A percentile compares a stretch with the other conserved stretches of the same genome.
phyloP scores from a whole-genome alignment of 2,797 vertebrate genomes.

The Pseudochaenichthys georgianus region DNA sequence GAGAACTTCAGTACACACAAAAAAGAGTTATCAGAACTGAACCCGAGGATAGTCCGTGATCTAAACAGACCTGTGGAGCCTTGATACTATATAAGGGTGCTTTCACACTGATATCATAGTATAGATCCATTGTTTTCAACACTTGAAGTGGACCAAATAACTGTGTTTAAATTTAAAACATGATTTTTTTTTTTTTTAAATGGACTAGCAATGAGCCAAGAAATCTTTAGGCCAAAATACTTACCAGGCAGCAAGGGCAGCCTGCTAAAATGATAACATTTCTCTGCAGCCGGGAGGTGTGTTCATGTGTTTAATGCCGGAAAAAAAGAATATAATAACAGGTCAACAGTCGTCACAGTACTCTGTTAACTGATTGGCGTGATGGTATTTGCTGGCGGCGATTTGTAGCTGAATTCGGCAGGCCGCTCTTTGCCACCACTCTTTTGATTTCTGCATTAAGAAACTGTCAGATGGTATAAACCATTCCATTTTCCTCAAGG shows the following conservation, averaged over 20 bases:
- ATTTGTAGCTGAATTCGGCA: no score
- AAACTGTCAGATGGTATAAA: background rate
- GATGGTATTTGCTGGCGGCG: no score
- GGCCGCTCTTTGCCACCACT: no score
- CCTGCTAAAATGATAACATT: no score
- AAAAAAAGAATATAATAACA: no score
- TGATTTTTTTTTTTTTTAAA: no score
- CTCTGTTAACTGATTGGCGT: no score
- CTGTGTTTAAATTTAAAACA: background rate
- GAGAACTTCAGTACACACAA: slow-evolving; percentile 2
- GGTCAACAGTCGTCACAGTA: no score
- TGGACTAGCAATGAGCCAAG: background rate
- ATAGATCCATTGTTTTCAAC: background rate
- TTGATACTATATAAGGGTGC: background rate
- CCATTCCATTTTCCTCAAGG: background rate
- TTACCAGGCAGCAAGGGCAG: no score
- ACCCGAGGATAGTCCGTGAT: background rate
- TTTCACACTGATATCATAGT: background rate
- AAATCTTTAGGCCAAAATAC: background rate
- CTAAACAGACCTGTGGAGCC: background rate
- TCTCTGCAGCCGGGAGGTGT: no score
- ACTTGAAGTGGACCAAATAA: background rate
- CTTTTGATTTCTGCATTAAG: no score
- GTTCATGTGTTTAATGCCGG: no score
- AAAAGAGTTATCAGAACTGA: background rate